phyloP scores from a whole-genome alignment of 2,113 vertebrate species.

The Mus spicilegus region DNA sequence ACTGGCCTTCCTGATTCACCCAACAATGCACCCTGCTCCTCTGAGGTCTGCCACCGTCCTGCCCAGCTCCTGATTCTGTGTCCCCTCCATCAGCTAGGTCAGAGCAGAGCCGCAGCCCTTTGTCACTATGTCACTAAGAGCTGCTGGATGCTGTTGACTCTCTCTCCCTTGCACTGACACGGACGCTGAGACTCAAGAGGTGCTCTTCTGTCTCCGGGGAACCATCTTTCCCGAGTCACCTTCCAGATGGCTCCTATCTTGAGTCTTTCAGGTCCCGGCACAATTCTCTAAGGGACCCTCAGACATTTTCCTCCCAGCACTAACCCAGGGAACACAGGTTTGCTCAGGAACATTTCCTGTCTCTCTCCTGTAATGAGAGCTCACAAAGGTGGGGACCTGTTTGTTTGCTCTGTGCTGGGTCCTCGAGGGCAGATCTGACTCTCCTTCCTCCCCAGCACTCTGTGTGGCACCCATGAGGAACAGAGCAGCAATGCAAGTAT shows the following conservation, averaged over 20 bases:
- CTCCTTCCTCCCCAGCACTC: not conserved
- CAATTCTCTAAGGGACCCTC: not conserved
- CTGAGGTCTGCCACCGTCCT: not conserved
- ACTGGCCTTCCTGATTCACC: not conserved
- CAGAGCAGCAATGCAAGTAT: not conserved
- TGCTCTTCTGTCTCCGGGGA: not conserved
- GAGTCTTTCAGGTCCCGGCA: not conserved
- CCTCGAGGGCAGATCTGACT: not conserved
- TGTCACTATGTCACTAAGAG: not conserved
- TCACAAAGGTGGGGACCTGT: not conserved
- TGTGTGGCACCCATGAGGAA: not conserved
- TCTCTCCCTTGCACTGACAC: not conserved
- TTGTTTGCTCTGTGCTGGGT: not conserved
- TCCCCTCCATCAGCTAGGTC: not conserved
- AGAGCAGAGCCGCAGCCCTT: not conserved
- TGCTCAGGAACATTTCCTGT: not conserved
- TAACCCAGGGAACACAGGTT: not conserved
- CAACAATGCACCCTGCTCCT: not conserved
- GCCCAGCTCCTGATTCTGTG: not conserved
- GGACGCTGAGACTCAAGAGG: not conserved
- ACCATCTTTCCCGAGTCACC: not conserved
- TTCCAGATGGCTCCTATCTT: not conserved
- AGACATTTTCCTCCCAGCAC: not conserved
- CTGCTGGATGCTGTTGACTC: not conserved
- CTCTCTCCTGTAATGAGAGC: not conserved